Evolutionary conservation across 2,888 invertebrate genomes (phyloP).

Genomic region (Allygus modestus): DNA sequence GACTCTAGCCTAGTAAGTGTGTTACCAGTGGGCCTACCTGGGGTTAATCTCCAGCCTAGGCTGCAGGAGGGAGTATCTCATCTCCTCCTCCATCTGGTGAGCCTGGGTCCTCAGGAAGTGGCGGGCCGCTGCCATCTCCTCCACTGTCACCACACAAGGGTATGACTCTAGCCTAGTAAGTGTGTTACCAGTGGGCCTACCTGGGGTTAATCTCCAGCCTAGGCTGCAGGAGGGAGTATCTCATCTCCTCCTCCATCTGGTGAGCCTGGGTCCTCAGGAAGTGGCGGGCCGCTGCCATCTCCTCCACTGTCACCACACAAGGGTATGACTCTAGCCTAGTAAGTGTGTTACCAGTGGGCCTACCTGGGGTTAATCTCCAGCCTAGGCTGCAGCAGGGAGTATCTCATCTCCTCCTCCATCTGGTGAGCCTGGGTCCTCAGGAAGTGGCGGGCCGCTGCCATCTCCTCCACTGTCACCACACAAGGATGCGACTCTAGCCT

Average conservation of each 20-base stretch:
- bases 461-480: constrained; percentile 96
- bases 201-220: too few species aligned
- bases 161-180: constrained; percentile 90
- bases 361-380: constrained; percentile 96
- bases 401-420: constrained; percentile 90
- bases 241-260: too few species aligned
- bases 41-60: constrained; percentile 97
- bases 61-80: constrained; percentile 90
- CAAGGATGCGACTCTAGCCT: constrained; percentile 95
- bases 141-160: constrained; percentile 96
- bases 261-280: too few species aligned
- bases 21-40: constrained; percentile 80
- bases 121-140: constrained; percentile 97
- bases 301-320: too few species aligned
- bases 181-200: too few species aligned
- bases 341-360: too few species aligned
- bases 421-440: constrained; percentile 91
- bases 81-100: constrained; percentile 88
- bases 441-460: constrained; percentile 97
- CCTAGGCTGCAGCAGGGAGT: constrained; percentile 91
- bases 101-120: constrained; percentile 96
- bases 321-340: too few species aligned
- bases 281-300: too few species aligned
- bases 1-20: too few species aligned
- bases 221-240: too few species aligned